Evolutionary conservation across 2,888 invertebrate genomes (phyloP).

Genomic region (Tinea semifulvella): DNA sequence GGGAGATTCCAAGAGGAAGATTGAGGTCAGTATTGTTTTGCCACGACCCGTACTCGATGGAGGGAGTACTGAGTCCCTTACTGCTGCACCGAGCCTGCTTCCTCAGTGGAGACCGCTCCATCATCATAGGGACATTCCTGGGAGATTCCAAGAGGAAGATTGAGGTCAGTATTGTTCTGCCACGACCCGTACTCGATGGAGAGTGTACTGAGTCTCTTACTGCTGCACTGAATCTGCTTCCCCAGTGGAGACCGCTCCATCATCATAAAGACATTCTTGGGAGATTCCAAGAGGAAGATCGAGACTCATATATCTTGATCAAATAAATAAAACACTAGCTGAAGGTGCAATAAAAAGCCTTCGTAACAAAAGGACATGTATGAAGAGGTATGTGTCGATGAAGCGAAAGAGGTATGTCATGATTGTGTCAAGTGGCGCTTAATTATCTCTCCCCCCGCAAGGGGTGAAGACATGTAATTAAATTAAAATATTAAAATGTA

Average conservation of each 20-base stretch:
- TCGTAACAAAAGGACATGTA: too few relatives aligned
- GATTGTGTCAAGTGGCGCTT: too few relatives aligned
- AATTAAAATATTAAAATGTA: background rate
- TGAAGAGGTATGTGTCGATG: too few relatives aligned
- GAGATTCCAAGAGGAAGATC: slow-evolving; percentile 87
- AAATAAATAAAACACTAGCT: too few relatives aligned
- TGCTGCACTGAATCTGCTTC: slow-evolving; percentile 88
- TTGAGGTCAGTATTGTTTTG: slow-evolving; percentile 85
- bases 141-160: slow-evolving; percentile 90
- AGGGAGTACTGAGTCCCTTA: slow-evolving; percentile 88
- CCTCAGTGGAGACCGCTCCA: slow-evolving; percentile 84
- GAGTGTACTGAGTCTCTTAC: slow-evolving; percentile 85
- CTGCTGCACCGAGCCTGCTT: slow-evolving; percentile 88
- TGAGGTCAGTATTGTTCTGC: slow-evolving; percentile 83
- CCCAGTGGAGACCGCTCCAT: slow-evolving; percentile 87
- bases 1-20: slow-evolving; percentile 88
- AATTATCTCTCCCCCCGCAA: too few relatives aligned
- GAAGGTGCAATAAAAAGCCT: too few relatives aligned
- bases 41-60: slow-evolving; percentile 92
- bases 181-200: slow-evolving; percentile 94
- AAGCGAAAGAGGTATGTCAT: too few relatives aligned
- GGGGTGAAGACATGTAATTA: too few relatives aligned
- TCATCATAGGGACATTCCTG: slow-evolving; percentile 91
- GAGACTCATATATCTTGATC: slow-evolving; percentile 73
- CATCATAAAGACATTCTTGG: slow-evolving; percentile 90